Percentiles rank a stretch among this genome's conserved stretches.
These are phyloP conservation scores for Podarcis siculus DNA, from an alignment of 2,797 vertebrate genomes.

Conservation along the genomic window DNA sequence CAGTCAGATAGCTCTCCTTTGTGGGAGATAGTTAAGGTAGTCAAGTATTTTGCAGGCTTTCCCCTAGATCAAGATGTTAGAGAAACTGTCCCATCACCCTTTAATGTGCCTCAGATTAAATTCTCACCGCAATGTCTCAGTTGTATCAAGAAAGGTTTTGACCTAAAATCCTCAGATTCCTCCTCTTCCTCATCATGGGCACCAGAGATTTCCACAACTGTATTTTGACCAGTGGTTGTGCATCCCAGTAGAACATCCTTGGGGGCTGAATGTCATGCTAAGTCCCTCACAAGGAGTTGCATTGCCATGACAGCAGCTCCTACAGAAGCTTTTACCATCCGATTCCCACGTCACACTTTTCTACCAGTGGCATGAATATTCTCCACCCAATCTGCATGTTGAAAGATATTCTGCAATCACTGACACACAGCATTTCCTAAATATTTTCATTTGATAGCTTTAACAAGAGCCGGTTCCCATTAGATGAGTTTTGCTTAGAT, in stretches of 20 bases:
- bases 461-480: neutral
- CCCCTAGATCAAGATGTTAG: neutral
- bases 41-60: neutral
- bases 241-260: neutral
- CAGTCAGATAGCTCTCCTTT: no score
- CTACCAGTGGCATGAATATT: neutral
- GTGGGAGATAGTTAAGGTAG: neutral
- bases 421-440: neutral
- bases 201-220: neutral
- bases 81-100: neutral
- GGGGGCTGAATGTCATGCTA: neutral
- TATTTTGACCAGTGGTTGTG: neutral
- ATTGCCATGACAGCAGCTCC: no score
- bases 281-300: no score
- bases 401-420: neutral
- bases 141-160: neutral
- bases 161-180: neutral
- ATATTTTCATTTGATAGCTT: neutral
- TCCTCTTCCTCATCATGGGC: neutral
- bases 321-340: no score
- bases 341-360: no score
- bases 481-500: neutral
- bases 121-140: neutral
- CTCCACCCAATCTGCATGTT: neutral
- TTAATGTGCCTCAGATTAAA: neutral